Evolutionary conservation across 2,113 vertebrate genomes (phyloP).

Genomic region (Sorex fumeus): DNA sequence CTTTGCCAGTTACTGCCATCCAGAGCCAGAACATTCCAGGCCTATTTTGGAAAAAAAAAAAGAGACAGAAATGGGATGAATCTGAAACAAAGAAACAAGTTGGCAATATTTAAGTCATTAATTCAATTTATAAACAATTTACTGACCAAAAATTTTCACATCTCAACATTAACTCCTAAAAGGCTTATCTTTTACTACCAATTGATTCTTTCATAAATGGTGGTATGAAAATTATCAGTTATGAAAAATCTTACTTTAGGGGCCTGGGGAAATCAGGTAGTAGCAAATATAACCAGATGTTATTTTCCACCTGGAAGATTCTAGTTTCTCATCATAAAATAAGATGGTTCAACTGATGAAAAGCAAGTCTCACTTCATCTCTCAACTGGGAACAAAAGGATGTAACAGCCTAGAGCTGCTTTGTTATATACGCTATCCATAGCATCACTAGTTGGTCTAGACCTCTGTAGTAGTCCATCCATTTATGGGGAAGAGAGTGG

Average conservation of each 20-base stretch:
- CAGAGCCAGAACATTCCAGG: slow-evolving; percentile 98
- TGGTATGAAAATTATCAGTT: neutral
- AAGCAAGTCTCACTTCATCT: neutral
- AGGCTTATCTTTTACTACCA: neutral
- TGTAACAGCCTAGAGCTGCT: too few species aligned
- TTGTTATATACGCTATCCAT: neutral
- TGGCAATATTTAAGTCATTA: slow-evolving; percentile 45
- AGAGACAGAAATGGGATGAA: slow-evolving; percentile 49
- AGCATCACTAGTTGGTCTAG: neutral
- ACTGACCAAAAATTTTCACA: neutral
- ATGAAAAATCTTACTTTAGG: neutral
- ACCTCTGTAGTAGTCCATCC: too few species aligned
- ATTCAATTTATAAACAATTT: slow-evolving; percentile 53
- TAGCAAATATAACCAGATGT: neutral
- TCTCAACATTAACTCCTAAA: neutral
- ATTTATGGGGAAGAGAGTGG: too few species aligned
- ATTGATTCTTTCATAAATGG: neutral
- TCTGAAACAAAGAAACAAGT: slow-evolving; percentile 33
- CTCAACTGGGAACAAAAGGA: slow-evolving; percentile 8
- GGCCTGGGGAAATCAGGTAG: neutral
- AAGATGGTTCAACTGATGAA: slow-evolving; percentile 16
- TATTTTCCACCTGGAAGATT: slow-evolving; percentile 49
- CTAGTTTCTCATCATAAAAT: slow-evolving; percentile 51
- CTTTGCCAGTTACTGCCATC: slow-evolving; percentile 99
- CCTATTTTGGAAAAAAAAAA: slow-evolving; percentile 87